These are phyloP conservation scores for Xerus rutilus DNA, from an alignment of 2,797 vertebrate species.

Conservation along the genomic window DNA sequence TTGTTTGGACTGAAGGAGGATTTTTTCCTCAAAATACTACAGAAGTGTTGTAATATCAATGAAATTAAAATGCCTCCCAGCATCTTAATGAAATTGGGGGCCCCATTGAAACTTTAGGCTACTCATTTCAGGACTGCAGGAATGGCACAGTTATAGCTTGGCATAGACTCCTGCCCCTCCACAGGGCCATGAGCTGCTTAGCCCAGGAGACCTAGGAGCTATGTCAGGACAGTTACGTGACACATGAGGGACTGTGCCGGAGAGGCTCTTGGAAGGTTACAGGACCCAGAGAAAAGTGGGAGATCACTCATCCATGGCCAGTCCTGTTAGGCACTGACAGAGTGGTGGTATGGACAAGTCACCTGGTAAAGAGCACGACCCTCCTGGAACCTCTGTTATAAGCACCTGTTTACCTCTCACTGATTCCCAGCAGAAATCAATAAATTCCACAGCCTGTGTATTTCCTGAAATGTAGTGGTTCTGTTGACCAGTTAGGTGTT, in stretches of 20 bases:
- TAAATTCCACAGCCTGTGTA: background rate
- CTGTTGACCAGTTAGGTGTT: background rate
- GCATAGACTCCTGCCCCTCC: background rate
- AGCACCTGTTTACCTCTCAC: slow-evolving; percentile 45
- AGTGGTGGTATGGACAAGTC: background rate
- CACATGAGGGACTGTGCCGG: background rate
- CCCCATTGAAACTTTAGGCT: background rate
- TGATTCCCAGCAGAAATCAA: slow-evolving; percentile 45
- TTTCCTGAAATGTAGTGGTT: background rate
- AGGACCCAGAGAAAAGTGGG: background rate
- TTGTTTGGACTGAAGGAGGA: slow-evolving; percentile 62
- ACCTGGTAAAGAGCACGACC: background rate
- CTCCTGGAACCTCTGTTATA: background rate
- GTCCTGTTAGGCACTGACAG: background rate
- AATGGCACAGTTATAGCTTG: background rate
- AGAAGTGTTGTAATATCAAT: slow-evolving; percentile 46
- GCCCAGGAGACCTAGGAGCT: slow-evolving; percentile 10
- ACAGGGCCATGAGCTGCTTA: background rate
- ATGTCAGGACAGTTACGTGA: background rate
- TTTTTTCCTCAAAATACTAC: slow-evolving; percentile 64
- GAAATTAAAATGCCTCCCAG: slow-evolving; percentile 59
- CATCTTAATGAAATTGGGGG: too few relatives aligned
- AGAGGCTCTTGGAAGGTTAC: background rate
- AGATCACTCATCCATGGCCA: background rate
- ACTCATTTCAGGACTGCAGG: background rate